Evolutionary conservation across 2,797 vertebrate genomes (phyloP).

Genomic region (Diceros bicornis): DNA sequence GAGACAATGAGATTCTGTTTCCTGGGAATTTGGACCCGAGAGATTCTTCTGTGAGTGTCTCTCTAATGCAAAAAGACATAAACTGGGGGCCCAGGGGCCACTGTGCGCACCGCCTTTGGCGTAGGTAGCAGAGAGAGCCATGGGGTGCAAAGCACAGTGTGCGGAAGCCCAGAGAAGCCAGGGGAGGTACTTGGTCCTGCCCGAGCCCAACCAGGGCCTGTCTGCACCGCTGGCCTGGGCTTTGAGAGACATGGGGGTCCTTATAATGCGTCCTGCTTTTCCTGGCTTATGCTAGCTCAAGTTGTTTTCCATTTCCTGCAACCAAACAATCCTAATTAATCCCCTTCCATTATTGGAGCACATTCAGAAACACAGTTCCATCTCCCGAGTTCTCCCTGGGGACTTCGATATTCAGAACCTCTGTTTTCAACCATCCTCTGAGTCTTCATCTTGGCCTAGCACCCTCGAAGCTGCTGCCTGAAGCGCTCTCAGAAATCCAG

Average conservation of each 20-base stretch:
- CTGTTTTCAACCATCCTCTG: rapidly evolving
- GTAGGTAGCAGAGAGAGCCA: background rate
- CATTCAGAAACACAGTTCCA: background rate
- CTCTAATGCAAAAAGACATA: rapidly evolving
- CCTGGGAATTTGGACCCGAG: background rate
- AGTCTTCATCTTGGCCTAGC: background rate
- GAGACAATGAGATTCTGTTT: background rate
- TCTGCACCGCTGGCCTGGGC: too few relatives aligned
- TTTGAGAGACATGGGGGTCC: rapidly evolving
- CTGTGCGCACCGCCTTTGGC: rapidly evolving
- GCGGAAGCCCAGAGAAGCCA: rapidly evolving
- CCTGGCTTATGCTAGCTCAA: background rate
- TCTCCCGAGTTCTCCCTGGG: rapidly evolving
- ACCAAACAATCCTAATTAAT: background rate
- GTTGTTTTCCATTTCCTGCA: background rate
- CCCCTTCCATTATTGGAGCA: rapidly evolving
- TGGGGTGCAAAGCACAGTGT: rapidly evolving
- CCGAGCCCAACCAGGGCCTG: rapidly evolving
- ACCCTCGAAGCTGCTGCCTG: rapidly evolving
- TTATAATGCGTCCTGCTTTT: rapidly evolving
- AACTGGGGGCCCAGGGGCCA: rapidly evolving
- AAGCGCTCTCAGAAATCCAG: rapidly evolving
- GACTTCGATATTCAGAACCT: rapidly evolving
- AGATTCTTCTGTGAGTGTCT: background rate
- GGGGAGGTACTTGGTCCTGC: rapidly evolving